These are phyloP conservation scores for Sthenelais limicola DNA, from an alignment of 2,888 invertebrate genomes.

Conservation along the genomic window DNA sequence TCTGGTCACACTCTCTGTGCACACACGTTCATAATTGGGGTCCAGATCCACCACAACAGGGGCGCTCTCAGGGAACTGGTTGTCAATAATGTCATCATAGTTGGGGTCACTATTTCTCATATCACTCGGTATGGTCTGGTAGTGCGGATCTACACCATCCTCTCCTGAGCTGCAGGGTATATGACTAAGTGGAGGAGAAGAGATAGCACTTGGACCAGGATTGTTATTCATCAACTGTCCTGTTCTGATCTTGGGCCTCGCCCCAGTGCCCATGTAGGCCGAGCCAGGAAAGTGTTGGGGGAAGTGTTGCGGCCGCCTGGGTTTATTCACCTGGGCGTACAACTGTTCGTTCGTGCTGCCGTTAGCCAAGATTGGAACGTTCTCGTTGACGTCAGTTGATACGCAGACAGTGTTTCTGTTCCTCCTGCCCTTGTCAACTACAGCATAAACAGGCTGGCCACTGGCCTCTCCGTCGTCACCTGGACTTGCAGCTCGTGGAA, in stretches of 20 bases:
- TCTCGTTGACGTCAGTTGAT: conserved; percentile 13
- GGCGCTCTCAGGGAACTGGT: conserved; percentile 1
- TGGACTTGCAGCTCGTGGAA: background rate
- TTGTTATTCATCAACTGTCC: conserved; percentile 8
- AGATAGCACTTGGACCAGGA: background rate
- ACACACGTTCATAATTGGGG: conserved; percentile 29
- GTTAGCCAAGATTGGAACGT: background rate
- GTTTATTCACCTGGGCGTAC: conserved; percentile 37
- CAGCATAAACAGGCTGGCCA: conserved; percentile 25
- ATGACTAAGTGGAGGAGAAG: background rate
- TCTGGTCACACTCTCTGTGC: background rate
- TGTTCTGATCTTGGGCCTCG: conserved; percentile 19
- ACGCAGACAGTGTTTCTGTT: conserved; percentile 24
- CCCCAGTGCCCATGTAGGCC: conserved; percentile 26
- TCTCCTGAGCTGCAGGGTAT: background rate
- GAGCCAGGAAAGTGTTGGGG: background rate
- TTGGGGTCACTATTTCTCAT: background rate
- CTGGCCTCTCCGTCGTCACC: background rate
- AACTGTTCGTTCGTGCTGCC: conserved; percentile 10
- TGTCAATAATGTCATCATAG: conserved; percentile 23
- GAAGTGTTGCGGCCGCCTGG: background rate
- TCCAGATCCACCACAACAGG: background rate
- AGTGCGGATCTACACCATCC: background rate
- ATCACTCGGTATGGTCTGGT: conserved; percentile 27
- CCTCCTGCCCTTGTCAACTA: conserved; percentile 12